Conservation (phyloP, 2,797 vertebrate genomes). For the Zenarchopterus dispar region DNA sequence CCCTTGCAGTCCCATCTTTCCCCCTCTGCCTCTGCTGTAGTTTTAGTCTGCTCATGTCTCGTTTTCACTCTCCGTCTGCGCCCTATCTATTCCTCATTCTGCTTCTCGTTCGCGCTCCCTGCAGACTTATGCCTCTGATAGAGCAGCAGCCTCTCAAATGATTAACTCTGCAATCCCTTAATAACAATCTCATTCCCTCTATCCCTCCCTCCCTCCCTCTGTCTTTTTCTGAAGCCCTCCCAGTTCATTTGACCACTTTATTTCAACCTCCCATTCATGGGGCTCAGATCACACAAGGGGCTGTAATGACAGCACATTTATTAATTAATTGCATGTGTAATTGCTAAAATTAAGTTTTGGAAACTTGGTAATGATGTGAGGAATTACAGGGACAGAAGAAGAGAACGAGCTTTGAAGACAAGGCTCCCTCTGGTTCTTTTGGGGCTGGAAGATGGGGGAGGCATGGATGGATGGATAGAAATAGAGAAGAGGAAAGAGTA, state of each 20-base stretch:
- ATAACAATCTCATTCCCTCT: conserved; percentile 77
- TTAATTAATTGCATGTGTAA: conserved; percentile 90
- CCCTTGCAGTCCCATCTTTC: conserved; percentile 33
- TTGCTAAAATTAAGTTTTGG: conserved; percentile 88
- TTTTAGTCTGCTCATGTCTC: conserved; percentile 14
- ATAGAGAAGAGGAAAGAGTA: conserved; percentile 69
- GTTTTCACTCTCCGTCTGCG: conserved; percentile 33
- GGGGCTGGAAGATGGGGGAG: conserved; percentile 58
- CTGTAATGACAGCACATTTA: conserved; percentile 88
- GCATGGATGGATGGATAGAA: conserved; percentile 69
- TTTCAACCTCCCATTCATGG: conserved; percentile 76
- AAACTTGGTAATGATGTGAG: conserved; percentile 87
- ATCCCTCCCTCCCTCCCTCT: conserved; percentile 58
- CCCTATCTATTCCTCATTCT: conserved; percentile 59
- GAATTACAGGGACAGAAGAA: conserved; percentile 80
- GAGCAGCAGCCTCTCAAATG: conserved; percentile 67
- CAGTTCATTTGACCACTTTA: conserved; percentile 80
- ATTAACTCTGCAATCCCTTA: conserved; percentile 80
- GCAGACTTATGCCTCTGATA: conserved; percentile 69
- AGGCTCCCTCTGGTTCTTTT: conserved; percentile 63
- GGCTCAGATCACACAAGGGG: conserved; percentile 82
- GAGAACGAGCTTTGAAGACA: conserved; percentile 73
- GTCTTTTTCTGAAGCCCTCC: conserved; percentile 72
- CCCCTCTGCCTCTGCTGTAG: conserved; percentile 3
- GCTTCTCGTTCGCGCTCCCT: conserved; percentile 59